Percentiles rank a stretch among this genome's conserved stretches.
Evolutionary conservation across 1,140 invertebrate genomes (phyloP).

Genomic region (Heliconius melpomene): DNA sequence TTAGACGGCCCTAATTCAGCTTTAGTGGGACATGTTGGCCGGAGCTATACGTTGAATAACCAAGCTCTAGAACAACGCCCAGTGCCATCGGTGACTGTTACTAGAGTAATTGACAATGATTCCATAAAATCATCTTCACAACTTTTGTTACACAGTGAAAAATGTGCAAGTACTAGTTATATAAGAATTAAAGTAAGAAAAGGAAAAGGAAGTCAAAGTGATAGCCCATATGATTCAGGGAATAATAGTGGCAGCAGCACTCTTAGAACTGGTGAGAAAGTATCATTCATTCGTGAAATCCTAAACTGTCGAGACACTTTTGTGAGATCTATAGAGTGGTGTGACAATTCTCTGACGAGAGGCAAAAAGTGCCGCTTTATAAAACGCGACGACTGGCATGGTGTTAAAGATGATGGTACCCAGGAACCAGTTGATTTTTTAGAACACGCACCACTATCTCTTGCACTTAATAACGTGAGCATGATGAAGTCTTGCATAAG

Average conservation of each 20-base stretch:
- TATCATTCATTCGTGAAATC: constrained; percentile 68
- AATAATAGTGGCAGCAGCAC: constrained; percentile 55
- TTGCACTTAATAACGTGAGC: background rate
- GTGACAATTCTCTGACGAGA: constrained; percentile 72
- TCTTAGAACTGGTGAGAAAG: constrained; percentile 71
- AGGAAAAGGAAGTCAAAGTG: constrained; percentile 37
- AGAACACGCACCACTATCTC: constrained; percentile 36
- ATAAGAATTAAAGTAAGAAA: constrained; percentile 44
- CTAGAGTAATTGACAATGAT: constrained; percentile 52
- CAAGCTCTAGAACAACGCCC: constrained; percentile 40
- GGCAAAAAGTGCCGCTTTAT: constrained; percentile 65
- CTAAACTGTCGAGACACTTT: constrained; percentile 65
- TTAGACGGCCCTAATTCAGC: constrained; percentile 58
- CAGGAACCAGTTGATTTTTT: constrained; percentile 44
- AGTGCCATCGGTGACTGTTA: constrained; percentile 42
- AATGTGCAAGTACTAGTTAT: constrained; percentile 45
- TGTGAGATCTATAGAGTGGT: constrained; percentile 72
- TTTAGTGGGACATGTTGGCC: constrained; percentile 55
- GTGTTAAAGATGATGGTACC: constrained; percentile 63
- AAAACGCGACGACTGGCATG: constrained; percentile 70
- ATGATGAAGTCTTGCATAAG: background rate
- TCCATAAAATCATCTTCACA: constrained; percentile 56
- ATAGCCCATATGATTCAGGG: constrained; percentile 43
- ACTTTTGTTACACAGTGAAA: constrained; percentile 53
- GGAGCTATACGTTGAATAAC: constrained; percentile 60